Evolutionary conservation across 2,113 vertebrate species (phyloP), one percentile per base, ranked within the genome.

Genomic region (Anser brachyrhynchus): DNA sequence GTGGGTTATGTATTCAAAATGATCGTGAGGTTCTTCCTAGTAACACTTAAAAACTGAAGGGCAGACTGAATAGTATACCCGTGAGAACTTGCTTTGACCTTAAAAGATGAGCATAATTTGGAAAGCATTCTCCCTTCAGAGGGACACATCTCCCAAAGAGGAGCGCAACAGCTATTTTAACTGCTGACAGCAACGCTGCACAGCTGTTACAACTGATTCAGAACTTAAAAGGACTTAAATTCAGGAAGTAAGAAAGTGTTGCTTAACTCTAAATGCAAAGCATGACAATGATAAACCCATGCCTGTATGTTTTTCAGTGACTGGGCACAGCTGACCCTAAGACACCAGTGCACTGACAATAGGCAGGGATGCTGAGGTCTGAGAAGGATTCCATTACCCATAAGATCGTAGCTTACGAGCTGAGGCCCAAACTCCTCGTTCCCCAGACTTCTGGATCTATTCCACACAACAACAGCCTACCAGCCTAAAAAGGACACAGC

Each of bases 231-330:
- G 23, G 17, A 18, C 43, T 61, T 23, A 13, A 31, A 82, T 5
- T 75, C 84, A 43, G 71, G 72, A 84, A 66, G 73, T 7, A 46
- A 35, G 15, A 43, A 70, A 49, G n/a, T 9, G 7, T 44, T 81
- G 6, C 49, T 62, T 74, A 59, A 62, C 77, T 65, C 19, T 35
- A 41, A 82, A 73, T 7, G 44, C 10, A 52, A 46, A 79, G 10
- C 22, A 18, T 1, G 1, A 31, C 3, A 8, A 20, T 2, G 1
- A 28, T 3, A 6, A 39, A 74, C 37, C 31, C 35, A 33, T 54
- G 18, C 15, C 28, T 28, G 3, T 21, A 1, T 31, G 1, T 31
- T 26, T 71, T 21, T 6, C 3, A 6, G 11, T 18, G 31, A n/a
- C n/a, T 78, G 5, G n/a, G 16, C 28, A n/a, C 29, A 65, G 75